phyloP scores from a whole-genome alignment of 2,888 invertebrate species.

The Philaethria dido region DNA sequence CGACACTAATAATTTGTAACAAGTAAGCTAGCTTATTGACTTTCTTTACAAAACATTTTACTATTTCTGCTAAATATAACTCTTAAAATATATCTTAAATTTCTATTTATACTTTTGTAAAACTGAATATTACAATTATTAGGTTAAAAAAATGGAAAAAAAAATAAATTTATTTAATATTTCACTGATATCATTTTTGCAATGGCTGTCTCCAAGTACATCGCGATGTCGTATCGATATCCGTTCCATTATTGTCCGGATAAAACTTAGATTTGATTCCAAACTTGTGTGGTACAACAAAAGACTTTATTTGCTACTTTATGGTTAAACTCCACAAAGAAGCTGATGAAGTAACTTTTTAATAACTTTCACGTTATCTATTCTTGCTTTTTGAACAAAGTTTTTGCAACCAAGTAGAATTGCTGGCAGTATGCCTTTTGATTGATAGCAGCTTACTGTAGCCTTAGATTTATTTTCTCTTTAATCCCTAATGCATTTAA shows the following conservation, averaged over 20 bases:
- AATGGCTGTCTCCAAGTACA: constrained; percentile 61
- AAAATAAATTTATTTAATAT: neutral
- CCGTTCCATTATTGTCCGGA: constrained; percentile 75
- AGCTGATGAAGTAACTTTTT: constrained; percentile 52
- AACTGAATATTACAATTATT: too few species aligned
- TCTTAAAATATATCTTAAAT: too few species aligned
- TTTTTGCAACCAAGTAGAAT: constrained; percentile 20
- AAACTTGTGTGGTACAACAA: constrained; percentile 67
- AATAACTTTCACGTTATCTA: constrained; percentile 44
- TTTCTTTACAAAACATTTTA: too few species aligned
- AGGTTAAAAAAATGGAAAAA: neutral
- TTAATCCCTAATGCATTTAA: too few species aligned
- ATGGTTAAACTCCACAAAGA: constrained; percentile 53
- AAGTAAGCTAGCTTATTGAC: too few species aligned
- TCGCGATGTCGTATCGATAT: constrained; percentile 70
- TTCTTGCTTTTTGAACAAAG: constrained; percentile 19
- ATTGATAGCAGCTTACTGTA: constrained; percentile 13
- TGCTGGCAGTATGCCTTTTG: constrained; percentile 9
- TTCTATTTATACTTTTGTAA: too few species aligned
- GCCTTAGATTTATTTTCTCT: neutral
- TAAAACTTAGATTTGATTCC: constrained; percentile 81
- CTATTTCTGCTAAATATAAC: too few species aligned
- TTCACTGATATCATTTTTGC: constrained; percentile 40
- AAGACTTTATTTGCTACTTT: constrained; percentile 68
- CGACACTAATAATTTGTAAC: too few species aligned